Evolutionary conservation across 2,797 vertebrate genomes (phyloP).

Genomic region (Neopelma chrysocephalum): DNA sequence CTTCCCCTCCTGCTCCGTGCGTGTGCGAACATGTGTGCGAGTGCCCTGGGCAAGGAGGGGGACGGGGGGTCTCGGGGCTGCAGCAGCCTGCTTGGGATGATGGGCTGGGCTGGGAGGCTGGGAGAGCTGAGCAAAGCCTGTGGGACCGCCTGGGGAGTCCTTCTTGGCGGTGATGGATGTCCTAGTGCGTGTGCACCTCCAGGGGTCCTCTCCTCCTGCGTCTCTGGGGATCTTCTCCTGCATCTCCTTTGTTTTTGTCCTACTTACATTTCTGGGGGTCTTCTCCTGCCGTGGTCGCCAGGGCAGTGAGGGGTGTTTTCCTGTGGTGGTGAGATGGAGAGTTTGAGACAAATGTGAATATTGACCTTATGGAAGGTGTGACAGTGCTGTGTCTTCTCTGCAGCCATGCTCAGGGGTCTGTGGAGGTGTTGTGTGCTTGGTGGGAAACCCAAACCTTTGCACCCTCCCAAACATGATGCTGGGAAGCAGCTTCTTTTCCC

Average conservation of each 20-base stretch:
- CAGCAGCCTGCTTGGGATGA: not conserved
- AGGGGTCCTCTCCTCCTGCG: not conserved
- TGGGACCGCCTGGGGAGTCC: not conserved
- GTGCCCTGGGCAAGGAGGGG: not conserved
- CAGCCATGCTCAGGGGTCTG: fast-evolving
- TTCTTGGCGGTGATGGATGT: not conserved
- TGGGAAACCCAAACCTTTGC: not conserved
- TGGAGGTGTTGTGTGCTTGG: not conserved
- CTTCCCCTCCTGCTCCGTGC: not conserved
- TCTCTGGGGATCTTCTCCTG: not conserved
- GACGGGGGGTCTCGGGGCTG: not conserved
- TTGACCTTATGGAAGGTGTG: not conserved
- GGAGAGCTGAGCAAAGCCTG: not conserved
- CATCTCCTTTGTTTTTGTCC: not conserved
- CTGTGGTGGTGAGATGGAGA: not conserved
- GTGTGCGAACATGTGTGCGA: not conserved
- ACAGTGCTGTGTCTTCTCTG: not conserved
- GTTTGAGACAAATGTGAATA: fast-evolving
- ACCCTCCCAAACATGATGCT: fast-evolving
- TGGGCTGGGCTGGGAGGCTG: not conserved
- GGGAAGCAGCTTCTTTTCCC: not conserved
- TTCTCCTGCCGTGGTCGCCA: fast-evolving
- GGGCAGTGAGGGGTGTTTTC: not conserved
- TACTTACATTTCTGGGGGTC: not conserved
- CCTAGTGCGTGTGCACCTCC: not conserved